Conservation (phyloP, 2,797 vertebrate species). For the Etheostoma perlongum region DNA sequence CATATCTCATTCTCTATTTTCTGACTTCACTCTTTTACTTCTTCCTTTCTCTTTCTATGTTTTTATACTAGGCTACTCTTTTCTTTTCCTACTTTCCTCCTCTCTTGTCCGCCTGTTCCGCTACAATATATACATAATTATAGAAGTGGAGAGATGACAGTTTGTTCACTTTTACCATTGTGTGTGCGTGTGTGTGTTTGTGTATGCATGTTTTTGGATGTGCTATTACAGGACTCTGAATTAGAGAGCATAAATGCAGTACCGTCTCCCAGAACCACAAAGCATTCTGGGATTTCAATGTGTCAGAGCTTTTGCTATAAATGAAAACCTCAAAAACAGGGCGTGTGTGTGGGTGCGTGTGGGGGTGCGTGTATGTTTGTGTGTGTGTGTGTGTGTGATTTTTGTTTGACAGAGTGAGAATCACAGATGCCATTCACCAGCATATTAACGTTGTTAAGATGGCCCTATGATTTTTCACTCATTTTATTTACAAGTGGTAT, state of each 20-base stretch:
- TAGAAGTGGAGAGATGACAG: conserved; percentile 9
- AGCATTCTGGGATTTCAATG: conserved; percentile 80
- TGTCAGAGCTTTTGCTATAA: conserved; percentile 76
- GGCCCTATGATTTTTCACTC: conserved; percentile 22
- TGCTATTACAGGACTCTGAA: conserved; percentile 80
- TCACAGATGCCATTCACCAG: conserved; percentile 27
- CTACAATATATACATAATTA: conserved; percentile 30
- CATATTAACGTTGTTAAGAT: conserved; percentile 27
- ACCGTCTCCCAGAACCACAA: conserved; percentile 79
- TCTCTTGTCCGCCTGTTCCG: conserved; percentile 20
- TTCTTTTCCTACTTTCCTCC: neutral
- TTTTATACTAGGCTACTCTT: neutral
- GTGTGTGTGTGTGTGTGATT: conserved; percentile 36
- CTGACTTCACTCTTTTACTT: neutral
- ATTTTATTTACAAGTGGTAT: conserved; percentile 18
- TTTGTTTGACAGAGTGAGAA: conserved; percentile 23
- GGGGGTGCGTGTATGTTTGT: conserved; percentile 35
- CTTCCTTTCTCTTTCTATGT: neutral
- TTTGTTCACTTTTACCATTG: conserved; percentile 52
- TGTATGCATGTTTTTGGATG: conserved; percentile 35
- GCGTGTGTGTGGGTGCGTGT: conserved; percentile 38
- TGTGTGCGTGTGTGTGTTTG: conserved; percentile 18
- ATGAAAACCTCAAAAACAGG: conserved; percentile 79
- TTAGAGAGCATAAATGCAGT: conserved; percentile 80
- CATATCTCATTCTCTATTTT: conserved; percentile 31